A percentile compares a stretch with the other conserved stretches of the same genome.
Evolutionary conservation across 2,797 vertebrate genomes (phyloP).

Genomic region (Taeniopygia guttata): DNA sequence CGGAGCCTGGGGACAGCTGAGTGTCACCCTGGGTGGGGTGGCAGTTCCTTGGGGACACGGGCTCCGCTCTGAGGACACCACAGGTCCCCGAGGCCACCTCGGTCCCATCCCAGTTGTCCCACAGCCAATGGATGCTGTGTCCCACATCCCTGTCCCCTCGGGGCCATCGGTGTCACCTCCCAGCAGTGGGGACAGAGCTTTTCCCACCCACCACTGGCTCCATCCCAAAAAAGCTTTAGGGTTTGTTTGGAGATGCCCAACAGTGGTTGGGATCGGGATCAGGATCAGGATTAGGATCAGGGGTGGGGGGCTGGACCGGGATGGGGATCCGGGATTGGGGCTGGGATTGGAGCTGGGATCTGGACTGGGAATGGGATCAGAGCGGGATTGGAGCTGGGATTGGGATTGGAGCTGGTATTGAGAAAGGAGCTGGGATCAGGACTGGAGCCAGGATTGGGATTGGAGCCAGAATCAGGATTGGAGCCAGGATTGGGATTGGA

Average conservation of each 20-base stretch:
- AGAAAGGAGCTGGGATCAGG: too few relatives aligned
- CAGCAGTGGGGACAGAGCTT: neutral
- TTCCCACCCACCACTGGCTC: neutral
- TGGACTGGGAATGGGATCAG: neutral
- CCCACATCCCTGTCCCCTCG: neutral
- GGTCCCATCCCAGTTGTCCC: neutral
- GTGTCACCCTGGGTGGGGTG: neutral
- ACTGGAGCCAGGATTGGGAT: too few relatives aligned
- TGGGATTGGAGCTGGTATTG: too few relatives aligned
- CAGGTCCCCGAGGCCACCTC: neutral
- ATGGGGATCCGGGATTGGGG: fast-evolving
- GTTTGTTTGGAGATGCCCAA: neutral
- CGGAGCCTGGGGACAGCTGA: neutral
- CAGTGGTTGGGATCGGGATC: too few relatives aligned
- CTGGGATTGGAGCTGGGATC: fast-evolving
- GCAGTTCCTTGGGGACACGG: neutral
- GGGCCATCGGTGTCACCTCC: neutral
- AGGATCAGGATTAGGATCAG: too few relatives aligned
- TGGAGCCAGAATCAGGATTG: too few relatives aligned
- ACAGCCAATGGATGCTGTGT: neutral
- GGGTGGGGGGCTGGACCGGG: neutral
- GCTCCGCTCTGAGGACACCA: neutral
- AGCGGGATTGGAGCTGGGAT: too few relatives aligned
- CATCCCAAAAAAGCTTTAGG: neutral
- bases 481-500: too few relatives aligned